Evolutionary conservation across 2,797 vertebrate species (phyloP).

Genomic region (Anguilla obscura): DNA sequence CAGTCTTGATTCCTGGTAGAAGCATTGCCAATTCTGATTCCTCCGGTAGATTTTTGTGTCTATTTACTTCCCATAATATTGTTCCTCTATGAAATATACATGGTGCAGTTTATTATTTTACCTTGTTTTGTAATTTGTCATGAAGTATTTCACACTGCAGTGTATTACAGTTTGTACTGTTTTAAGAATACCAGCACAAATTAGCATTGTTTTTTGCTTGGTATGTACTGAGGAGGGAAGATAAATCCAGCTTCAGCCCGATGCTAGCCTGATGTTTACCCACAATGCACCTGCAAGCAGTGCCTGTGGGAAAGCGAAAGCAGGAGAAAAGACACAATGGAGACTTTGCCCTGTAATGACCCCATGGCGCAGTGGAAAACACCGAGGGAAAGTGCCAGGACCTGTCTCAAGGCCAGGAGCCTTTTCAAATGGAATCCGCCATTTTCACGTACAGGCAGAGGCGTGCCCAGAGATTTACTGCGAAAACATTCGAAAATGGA

Average conservation of each 20-base stretch:
- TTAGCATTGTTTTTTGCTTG: background rate
- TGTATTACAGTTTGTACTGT: background rate
- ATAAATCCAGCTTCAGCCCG: background rate
- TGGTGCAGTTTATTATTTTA: background rate
- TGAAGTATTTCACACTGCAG: background rate
- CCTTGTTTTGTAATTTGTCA: background rate
- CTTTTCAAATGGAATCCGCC: background rate
- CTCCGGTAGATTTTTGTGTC: background rate
- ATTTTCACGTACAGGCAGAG: constrained; percentile 19
- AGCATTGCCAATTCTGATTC: background rate
- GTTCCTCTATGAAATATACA: background rate
- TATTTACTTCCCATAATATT: background rate
- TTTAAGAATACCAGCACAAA: background rate
- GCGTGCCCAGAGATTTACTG: constrained; percentile 19
- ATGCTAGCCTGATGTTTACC: constrained; percentile 26
- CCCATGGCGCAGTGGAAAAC: background rate
- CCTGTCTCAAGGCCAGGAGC: background rate
- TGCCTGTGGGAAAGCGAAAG: constrained; percentile 37
- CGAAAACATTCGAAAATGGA: constrained; percentile 27
- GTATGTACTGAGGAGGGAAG: background rate
- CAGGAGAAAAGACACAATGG: constrained; percentile 7
- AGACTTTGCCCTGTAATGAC: constrained; percentile 5
- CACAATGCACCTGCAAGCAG: constrained; percentile 37
- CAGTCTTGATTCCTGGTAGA: background rate
- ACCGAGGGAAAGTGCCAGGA: background rate